phyloP scores from a whole-genome alignment of 2,113 vertebrate genomes.

The Asarcornis scutulata region DNA sequence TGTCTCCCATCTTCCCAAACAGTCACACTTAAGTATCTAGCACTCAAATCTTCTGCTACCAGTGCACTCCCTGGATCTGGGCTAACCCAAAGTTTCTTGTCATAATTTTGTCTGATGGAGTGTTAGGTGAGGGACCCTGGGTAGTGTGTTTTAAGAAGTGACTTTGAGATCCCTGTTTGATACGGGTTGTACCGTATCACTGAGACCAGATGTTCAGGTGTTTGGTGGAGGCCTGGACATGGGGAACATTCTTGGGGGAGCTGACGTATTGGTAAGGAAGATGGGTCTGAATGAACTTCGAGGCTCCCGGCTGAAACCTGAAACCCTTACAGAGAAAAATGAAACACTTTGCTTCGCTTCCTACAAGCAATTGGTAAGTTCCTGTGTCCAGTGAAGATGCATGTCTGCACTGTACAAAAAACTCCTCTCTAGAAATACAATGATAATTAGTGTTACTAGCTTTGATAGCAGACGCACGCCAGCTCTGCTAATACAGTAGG shows the following conservation, averaged over 20 bases:
- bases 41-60: neutral
- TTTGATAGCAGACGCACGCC: neutral
- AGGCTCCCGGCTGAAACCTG: neutral
- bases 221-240: neutral
- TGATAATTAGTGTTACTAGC: neutral
- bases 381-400: neutral
- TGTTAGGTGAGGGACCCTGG: neutral
- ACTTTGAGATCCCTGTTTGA: neutral
- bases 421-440: neutral
- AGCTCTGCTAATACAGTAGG: neutral
- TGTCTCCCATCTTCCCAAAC: neutral
- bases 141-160: neutral
- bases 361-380: neutral
- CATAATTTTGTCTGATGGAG: neutral
- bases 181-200: neutral
- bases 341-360: neutral
- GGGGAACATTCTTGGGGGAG: rapidly evolving
- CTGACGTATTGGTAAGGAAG: neutral
- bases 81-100: neutral
- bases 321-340: neutral
- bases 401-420: neutral
- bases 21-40: neutral
- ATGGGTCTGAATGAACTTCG: neutral
- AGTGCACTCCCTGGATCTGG: neutral
- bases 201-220: neutral